phyloP scores from a whole-genome alignment of 2,113 vertebrate genomes.

The Ictalurus furcatus region DNA sequence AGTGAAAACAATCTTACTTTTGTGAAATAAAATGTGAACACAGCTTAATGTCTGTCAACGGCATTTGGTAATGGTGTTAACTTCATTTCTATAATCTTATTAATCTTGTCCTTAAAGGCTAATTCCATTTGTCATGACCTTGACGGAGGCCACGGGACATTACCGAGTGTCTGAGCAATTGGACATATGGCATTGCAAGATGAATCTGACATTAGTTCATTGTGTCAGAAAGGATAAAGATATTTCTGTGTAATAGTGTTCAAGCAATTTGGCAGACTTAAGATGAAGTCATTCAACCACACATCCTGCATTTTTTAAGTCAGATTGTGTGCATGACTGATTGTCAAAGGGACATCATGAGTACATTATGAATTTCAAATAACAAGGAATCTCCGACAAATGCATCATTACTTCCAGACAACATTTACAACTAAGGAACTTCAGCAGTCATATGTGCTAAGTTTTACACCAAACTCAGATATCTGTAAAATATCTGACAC shows the following conservation, averaged over 20 bases:
- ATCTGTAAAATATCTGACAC: conserved; percentile 4
- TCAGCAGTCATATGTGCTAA: neutral
- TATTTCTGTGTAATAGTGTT: neutral
- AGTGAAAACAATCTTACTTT: neutral
- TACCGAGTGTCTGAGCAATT: neutral
- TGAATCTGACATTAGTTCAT: neutral
- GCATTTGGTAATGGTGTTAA: conserved; percentile 9
- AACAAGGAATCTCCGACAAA: conserved; percentile 69
- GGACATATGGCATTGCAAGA: neutral
- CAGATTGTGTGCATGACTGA: conserved; percentile 56
- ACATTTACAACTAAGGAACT: conserved; percentile 16
- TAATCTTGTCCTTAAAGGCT: neutral
- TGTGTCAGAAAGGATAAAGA: neutral
- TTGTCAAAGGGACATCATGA: conserved; percentile 67
- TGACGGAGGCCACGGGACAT: neutral
- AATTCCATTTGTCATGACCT: neutral
- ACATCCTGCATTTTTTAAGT: conserved; percentile 64
- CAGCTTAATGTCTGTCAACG: conserved; percentile 19
- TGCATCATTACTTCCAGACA: conserved; percentile 53
- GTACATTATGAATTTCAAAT: conserved; percentile 67
- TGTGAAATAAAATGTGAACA: conserved; percentile 1
- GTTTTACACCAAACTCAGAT: conserved; percentile 21
- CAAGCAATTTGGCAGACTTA: neutral
- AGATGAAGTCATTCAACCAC: conserved; percentile 26
- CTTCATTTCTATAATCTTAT: neutral